Conservation (phyloP, 1,140 invertebrate genomes). For the Microplitis demolitor region DNA sequence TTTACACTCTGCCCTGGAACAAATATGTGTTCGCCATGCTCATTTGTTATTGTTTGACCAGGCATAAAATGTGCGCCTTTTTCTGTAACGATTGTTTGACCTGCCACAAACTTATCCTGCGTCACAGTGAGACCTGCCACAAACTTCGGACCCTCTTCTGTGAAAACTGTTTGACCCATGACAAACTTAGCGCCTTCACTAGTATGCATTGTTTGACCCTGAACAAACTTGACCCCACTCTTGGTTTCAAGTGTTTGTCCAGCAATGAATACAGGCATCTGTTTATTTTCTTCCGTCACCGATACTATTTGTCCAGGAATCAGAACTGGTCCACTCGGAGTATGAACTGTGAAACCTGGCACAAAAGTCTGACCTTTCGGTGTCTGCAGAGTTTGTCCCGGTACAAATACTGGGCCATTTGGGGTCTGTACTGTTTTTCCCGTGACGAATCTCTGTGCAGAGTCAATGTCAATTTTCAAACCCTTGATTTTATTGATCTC, state of each 20-base stretch:
- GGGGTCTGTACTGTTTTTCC: slow-evolving; percentile 75
- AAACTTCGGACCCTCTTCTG: slow-evolving; percentile 70
- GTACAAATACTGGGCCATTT: slow-evolving; percentile 70
- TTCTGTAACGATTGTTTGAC: slow-evolving; percentile 71
- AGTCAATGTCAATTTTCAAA: slow-evolving; percentile 68
- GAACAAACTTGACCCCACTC: slow-evolving; percentile 54
- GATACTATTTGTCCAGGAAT: slow-evolving; percentile 72
- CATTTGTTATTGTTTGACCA: slow-evolving; percentile 64
- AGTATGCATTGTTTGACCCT: slow-evolving; percentile 61
- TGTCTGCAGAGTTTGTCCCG: slow-evolving; percentile 75
- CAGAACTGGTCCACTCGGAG: slow-evolving; percentile 69
- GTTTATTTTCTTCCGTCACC: slow-evolving; percentile 41
- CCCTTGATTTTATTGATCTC: slow-evolving; percentile 68
- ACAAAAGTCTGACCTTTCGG: slow-evolving; percentile 71
- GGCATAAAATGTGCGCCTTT: slow-evolving; percentile 66
- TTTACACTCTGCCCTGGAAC: slow-evolving; percentile 59
- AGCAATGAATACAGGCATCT: slow-evolving; percentile 60
- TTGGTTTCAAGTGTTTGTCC: slow-evolving; percentile 57
- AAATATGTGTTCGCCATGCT: slow-evolving; percentile 62
- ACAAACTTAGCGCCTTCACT: slow-evolving; percentile 63
- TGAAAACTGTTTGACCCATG: slow-evolving; percentile 70
- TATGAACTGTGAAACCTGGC: slow-evolving; percentile 74
- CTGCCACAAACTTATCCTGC: slow-evolving; percentile 68
- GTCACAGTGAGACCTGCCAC: slow-evolving; percentile 67
- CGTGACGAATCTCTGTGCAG: slow-evolving; percentile 68